phyloP scores from a whole-genome alignment of 2,113 vertebrate genomes.

The Clinocottus analis region DNA sequence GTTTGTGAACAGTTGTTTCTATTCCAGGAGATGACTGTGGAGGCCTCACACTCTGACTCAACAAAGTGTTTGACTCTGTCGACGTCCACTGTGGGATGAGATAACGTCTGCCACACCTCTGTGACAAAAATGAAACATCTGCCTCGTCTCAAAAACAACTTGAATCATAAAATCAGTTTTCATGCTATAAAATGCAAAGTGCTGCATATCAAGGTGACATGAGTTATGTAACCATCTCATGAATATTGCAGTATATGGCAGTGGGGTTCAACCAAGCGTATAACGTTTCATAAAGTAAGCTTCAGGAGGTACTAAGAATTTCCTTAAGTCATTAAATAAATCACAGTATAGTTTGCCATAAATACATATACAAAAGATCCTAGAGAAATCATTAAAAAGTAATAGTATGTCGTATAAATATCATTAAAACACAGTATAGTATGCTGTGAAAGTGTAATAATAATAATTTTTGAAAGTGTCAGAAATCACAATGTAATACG shows the following conservation, averaged over 20 bases:
- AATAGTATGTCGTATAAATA: neutral
- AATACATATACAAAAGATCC: too few species aligned
- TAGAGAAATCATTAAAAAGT: neutral
- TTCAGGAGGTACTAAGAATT: neutral
- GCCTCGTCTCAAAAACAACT: neutral
- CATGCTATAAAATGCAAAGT: neutral
- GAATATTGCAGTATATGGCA: neutral
- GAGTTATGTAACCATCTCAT: neutral
- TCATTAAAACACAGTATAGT: neutral
- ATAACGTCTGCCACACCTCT: slow-evolving; percentile 10
- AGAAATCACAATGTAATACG: neutral
- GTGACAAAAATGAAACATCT: slow-evolving; percentile 27
- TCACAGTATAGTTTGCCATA: neutral
- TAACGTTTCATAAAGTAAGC: slow-evolving; percentile 10
- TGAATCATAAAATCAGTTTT: neutral
- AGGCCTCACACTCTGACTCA: slow-evolving; percentile 19
- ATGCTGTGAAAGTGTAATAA: neutral
- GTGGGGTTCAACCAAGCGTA: neutral
- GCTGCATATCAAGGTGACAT: slow-evolving; percentile 18
- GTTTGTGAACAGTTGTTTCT: too few species aligned
- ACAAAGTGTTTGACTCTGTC: slow-evolving; percentile 1
- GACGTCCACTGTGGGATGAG: neutral
- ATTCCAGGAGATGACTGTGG: neutral
- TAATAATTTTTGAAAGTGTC: neutral
- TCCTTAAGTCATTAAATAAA: neutral